Base-by-base conservation (phyloP, 1,140 invertebrate genomes). In the Gonioctena quinquepunctata region DNA sequence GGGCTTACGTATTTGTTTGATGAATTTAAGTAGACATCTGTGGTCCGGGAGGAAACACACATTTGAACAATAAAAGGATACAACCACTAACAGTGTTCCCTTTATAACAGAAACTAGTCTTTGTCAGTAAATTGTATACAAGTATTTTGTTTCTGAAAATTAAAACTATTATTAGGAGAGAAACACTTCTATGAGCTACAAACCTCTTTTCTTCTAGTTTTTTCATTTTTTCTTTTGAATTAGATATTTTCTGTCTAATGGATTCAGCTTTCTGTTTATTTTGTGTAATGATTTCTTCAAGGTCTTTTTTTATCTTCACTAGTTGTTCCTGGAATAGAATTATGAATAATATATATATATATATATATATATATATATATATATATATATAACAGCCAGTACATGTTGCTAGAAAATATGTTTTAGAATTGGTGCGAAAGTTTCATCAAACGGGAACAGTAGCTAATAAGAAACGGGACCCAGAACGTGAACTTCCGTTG, bases 51-150 rank as follows among this genome's bases (percentile, higher is more conserved):
- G 7, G 19, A 2, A 49, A 49, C 18, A 49, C 3, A 49, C 13
- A n/a, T n/a, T n/a, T n/a, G n/a, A n/a, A n/a, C n/a, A n/a, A n/a
- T n/a, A 42, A 42, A 63, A 63, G 61, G 61, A 63, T 63, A 63
- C 61, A 63, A n/a, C 61, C 61, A 21, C 33, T 63, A 11, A 63
- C 8, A 22, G 1, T 23, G 0, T 18, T 18, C 18, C 25, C 19
- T 22, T 63, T 22, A 63, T 63, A 63, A 63, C 28, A n/a, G n/a
- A 63, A 63, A 23, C 6, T 42, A 19, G 61, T 63, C 21, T 63
- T 63, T 3, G 61, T 63, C 16, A 63, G 22, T 5, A 63, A 21
- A 18, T 63, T 63, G 19, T 48, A 63, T 0, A 48, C 42, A 11
- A 49, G 27, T 1, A 63, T 48, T 49, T 63, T 19, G 49, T 48